These are phyloP conservation scores for Nyctibius grandis DNA, from an alignment of 2,797 vertebrate species.

Conservation along the genomic window DNA sequence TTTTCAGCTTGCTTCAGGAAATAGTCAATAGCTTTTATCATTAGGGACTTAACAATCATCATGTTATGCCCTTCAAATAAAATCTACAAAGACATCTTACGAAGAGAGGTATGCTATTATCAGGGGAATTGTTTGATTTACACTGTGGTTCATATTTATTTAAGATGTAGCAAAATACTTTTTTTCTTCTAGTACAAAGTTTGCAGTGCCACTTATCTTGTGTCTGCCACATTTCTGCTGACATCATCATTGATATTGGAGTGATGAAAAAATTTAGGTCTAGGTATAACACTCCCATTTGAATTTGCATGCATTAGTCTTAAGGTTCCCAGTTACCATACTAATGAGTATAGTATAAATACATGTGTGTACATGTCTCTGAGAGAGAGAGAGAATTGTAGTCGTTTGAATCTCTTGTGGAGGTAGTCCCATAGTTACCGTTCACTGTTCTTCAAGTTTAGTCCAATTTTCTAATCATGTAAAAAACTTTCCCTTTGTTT, in stretches of 20 bases:
- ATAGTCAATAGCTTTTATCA: not conserved
- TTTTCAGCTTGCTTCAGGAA: not conserved
- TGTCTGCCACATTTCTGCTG: not conserved
- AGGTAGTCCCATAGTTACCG: not conserved
- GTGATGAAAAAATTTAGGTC: not conserved
- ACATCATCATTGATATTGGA: not conserved
- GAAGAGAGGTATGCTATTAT: not conserved
- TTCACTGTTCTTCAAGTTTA: not conserved
- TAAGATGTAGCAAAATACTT: not conserved
- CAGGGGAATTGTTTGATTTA: not conserved
- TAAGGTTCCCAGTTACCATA: not conserved
- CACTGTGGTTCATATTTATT: not conserved
- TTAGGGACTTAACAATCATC: not conserved
- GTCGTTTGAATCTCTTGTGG: not conserved
- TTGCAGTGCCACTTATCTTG: not conserved
- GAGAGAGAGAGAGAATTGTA: not conserved
- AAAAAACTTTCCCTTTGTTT: not conserved
- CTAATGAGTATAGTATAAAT: not conserved
- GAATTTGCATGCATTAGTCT: not conserved
- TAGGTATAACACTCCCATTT: not conserved
- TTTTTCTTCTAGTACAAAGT: not conserved
- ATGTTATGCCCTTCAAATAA: not conserved
- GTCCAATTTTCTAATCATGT: not conserved
- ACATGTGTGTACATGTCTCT: not conserved
- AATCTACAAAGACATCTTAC: not conserved